These are phyloP conservation scores for Zaprionus camerounensis DNA, from an alignment of 1,140 invertebrate genomes.

Conservation along the genomic window DNA sequence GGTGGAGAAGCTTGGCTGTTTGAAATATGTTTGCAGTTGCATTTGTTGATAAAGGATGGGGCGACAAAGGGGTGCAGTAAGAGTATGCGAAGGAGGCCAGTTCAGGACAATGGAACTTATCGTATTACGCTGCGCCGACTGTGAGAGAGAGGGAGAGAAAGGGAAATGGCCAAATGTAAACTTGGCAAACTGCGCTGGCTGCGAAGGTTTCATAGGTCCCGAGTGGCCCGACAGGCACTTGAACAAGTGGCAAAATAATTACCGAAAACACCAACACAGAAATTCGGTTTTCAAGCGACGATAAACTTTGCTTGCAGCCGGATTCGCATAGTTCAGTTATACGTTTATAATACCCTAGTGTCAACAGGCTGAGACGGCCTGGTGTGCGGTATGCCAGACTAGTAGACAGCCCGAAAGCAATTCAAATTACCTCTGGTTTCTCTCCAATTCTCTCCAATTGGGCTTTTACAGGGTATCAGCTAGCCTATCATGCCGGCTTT, in stretches of 20 bases:
- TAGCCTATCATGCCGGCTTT: neutral
- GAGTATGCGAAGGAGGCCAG: too few species aligned
- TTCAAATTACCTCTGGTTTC: neutral
- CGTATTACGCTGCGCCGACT: conserved; percentile 31
- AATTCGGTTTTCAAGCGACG: conserved; percentile 5
- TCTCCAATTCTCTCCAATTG: too few species aligned
- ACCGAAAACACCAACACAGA: conserved; percentile 41
- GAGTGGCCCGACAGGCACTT: conserved; percentile 41
- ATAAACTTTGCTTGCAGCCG: conserved; percentile 30
- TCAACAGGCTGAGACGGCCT: neutral
- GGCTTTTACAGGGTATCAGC: conserved; percentile 3
- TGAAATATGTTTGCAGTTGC: conserved; percentile 49
- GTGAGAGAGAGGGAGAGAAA: neutral
- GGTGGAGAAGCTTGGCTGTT: neutral
- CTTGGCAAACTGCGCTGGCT: conserved; percentile 7
- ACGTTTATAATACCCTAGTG: conserved; percentile 17
- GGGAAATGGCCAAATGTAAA: conserved; percentile 34
- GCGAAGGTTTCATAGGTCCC: conserved; percentile 25
- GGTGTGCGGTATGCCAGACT: neutral
- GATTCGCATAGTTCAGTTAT: conserved; percentile 24
- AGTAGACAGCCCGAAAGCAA: neutral
- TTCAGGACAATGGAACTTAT: conserved; percentile 18
- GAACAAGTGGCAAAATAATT: conserved; percentile 76
- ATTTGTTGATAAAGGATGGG: conserved; percentile 25
- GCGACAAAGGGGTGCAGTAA: too few species aligned